Evolutionary conservation across 2,797 vertebrate species (phyloP).

Genomic region (Esox masquinongy): DNA sequence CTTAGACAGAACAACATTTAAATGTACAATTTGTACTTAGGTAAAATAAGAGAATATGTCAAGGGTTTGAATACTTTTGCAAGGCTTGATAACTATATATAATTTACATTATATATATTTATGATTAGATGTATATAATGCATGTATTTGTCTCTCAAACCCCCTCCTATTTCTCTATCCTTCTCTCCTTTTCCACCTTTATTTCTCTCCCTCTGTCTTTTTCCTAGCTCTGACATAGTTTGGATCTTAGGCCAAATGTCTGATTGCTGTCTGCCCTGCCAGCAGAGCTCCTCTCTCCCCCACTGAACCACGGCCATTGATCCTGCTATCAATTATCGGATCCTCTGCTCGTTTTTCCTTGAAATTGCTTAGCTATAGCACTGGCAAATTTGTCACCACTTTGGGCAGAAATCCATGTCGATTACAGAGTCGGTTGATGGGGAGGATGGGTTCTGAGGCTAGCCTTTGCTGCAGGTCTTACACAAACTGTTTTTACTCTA

Average conservation of each 20-base stretch:
- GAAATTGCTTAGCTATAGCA: constrained; percentile 52
- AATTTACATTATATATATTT: too few relatives aligned
- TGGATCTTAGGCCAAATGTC: neutral
- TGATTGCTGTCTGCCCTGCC: constrained; percentile 36
- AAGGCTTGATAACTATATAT: too few relatives aligned
- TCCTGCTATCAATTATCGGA: constrained; percentile 41
- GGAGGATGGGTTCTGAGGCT: neutral
- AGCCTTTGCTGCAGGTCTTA: neutral
- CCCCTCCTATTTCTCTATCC: too few relatives aligned
- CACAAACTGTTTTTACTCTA: neutral
- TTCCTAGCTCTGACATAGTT: neutral
- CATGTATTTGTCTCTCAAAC: neutral
- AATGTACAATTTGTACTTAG: too few relatives aligned
- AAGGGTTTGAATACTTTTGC: too few relatives aligned
- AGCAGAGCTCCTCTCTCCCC: constrained; percentile 44
- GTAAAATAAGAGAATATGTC: too few relatives aligned
- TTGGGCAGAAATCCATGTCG: constrained; percentile 57
- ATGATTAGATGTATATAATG: too few relatives aligned
- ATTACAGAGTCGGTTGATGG: constrained; percentile 49
- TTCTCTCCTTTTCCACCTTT: too few relatives aligned
- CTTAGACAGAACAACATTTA: too few relatives aligned
- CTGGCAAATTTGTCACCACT: constrained; percentile 51
- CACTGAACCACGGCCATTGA: constrained; percentile 29
- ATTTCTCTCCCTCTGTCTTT: neutral
- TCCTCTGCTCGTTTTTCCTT: constrained; percentile 25